phyloP scores from a whole-genome alignment of 1,140 invertebrate genomes.

The Aporrectodea caliginosa region DNA sequence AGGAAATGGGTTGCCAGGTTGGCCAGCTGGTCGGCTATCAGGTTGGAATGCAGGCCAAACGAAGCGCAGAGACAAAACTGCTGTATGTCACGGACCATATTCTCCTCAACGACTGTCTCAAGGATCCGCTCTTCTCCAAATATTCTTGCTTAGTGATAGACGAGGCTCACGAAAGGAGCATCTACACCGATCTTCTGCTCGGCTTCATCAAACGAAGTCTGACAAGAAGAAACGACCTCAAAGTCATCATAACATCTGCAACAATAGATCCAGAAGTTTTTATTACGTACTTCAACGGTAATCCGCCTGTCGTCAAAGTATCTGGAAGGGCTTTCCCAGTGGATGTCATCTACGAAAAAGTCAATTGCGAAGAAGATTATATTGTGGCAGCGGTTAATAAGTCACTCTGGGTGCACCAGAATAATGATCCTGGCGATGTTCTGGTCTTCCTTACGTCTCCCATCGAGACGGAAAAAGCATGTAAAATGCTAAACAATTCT shows the following conservation, averaged over 20 bases:
- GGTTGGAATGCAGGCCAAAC: slow-evolving; percentile 69
- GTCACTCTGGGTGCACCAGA: slow-evolving; percentile 90
- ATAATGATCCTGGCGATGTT: slow-evolving; percentile 81
- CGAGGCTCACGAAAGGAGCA: slow-evolving; percentile 94
- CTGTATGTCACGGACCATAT: slow-evolving; percentile 99
- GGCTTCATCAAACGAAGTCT: slow-evolving; percentile 88
- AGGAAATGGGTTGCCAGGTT: slow-evolving; percentile 42
- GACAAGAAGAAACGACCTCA: slow-evolving; percentile 66
- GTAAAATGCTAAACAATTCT: slow-evolving; percentile 1
- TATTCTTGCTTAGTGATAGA: slow-evolving; percentile 92
- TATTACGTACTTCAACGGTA: slow-evolving; percentile 73
- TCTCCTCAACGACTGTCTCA: slow-evolving; percentile 72
- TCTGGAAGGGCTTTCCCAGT: slow-evolving; percentile 78
- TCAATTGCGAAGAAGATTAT: slow-evolving; percentile 82
- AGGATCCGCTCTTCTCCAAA: slow-evolving; percentile 79
- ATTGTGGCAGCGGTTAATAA: slow-evolving; percentile 91
- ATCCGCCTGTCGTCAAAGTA: slow-evolving; percentile 92
- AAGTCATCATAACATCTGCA: slow-evolving; percentile 97
- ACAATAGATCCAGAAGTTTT: slow-evolving; percentile 68
- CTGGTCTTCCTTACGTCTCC: slow-evolving; percentile 84
- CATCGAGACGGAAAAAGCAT: slow-evolving; percentile 47
- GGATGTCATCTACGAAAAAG: slow-evolving; percentile 82
- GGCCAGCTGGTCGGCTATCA: slow-evolving; percentile 58
- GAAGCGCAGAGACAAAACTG: slow-evolving; percentile 74
- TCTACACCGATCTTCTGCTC: slow-evolving; percentile 89